Evolutionary conservation across 2,888 invertebrate genomes (phyloP).

Genomic region (Drosophila stalkeri): DNA sequence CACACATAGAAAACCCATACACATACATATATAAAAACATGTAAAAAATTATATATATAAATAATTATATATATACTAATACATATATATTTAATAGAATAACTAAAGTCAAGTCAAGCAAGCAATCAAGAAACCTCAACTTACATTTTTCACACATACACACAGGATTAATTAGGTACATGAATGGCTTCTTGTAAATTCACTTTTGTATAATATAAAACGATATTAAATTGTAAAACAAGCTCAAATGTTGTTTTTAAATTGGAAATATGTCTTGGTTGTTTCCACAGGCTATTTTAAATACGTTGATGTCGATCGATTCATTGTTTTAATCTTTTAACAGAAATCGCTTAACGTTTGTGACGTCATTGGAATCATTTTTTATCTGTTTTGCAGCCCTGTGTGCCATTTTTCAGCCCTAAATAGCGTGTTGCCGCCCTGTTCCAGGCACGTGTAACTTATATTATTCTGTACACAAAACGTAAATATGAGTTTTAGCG

Average conservation of each 20-base stretch:
- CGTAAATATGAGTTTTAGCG: slow-evolving; percentile 51
- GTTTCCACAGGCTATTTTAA: not conserved
- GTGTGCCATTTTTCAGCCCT: slow-evolving; percentile 6
- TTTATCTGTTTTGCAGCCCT: slow-evolving; percentile 11
- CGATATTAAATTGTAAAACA: slow-evolving; percentile 70
- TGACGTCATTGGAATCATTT: slow-evolving; percentile 22
- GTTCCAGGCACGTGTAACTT: slow-evolving; percentile 29
- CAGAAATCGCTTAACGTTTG: not conserved
- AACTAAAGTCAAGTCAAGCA: slow-evolving; percentile 66
- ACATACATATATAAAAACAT: slow-evolving; percentile 37
- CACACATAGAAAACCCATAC: slow-evolving; percentile 41
- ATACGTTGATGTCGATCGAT: not conserved
- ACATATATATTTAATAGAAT: slow-evolving; percentile 51
- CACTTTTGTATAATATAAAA: slow-evolving; percentile 73
- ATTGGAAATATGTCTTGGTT: not conserved
- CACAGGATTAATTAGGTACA: slow-evolving; percentile 56
- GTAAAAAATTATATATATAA: slow-evolving; percentile 32
- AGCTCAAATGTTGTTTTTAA: slow-evolving; percentile 23
- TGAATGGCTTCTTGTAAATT: slow-evolving; percentile 76
- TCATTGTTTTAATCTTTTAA: not conserved
- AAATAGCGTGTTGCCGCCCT: slow-evolving; percentile 7
- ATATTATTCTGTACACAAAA: slow-evolving; percentile 12
- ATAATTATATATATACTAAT: slow-evolving; percentile 18
- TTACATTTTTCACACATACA: slow-evolving; percentile 51
- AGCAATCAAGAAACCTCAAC: slow-evolving; percentile 75